Evolutionary conservation across 2,888 invertebrate species (phyloP).

Genomic region (Acholoe squamosa): DNA sequence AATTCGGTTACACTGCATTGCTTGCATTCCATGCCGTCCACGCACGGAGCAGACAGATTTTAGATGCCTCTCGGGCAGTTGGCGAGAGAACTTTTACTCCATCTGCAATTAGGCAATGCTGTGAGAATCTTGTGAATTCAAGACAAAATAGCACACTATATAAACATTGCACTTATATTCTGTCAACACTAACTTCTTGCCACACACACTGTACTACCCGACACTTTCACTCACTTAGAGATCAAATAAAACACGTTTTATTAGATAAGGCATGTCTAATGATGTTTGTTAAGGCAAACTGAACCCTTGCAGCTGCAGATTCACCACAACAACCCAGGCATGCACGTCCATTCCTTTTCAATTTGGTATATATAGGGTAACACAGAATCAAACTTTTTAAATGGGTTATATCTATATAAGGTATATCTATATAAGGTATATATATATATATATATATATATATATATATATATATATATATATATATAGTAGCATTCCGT

Average conservation of each 20-base stretch:
- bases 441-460: neutral
- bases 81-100: neutral
- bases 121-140: neutral
- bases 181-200: neutral
- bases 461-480: conserved; percentile 1
- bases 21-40: neutral
- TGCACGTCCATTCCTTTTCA: too few species aligned
- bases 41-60: neutral
- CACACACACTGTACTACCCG: neutral
- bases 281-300: neutral
- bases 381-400: neutral
- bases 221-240: neutral
- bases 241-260: neutral
- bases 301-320: neutral
- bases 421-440: too few species aligned
- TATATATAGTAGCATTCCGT: too few species aligned
- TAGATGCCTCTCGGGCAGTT: neutral
- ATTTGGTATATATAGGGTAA: too few species aligned
- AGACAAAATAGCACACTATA: neutral
- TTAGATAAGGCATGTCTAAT: neutral
- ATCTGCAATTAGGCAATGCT: neutral
- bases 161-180: neutral
- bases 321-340: neutral
- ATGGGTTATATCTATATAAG: neutral
- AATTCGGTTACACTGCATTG: conserved; percentile 18